Base-by-base conservation (phyloP, 2,113 vertebrate species). In the Connochaetes taurinus region DNA sequence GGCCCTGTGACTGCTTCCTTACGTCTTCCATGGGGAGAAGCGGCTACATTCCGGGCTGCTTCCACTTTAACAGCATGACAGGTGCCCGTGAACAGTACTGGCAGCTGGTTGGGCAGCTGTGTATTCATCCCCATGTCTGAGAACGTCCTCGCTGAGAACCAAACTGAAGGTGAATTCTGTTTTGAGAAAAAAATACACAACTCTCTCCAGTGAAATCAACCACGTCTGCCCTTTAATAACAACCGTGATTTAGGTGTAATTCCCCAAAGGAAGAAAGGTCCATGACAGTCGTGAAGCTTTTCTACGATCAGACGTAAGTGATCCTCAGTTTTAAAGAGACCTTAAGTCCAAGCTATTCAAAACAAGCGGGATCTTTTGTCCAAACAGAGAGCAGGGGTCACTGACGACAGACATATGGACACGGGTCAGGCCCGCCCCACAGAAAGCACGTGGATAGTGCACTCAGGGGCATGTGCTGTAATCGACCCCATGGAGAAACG, bases 1-100 rank as follows among this genome's bases (percentile, higher is more conserved):
- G 3, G 50, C 50, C 76, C 91, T 16, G 15, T 71, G 87, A 2
- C 10, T 58, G 58, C 91, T 91, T 81, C 88, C 2, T 81, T 95
- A 97, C 95, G 98, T 97, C 98, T 98, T 94, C 97, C 90, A 85
- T 47, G 45, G 94, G 97, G 97, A 88, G 96, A 98, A 98, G 74
- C 16, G 58, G 94, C 96, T 96, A 96, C 94, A 96, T 96, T 96
- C 97, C 83, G 95, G 94, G 33, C 43, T 47, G 36, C 93, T 90
- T 71, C 58, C 80, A 23, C 25, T 31, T 60, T 91, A 97, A 96
- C 96, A 95, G 96, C 5, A 0, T 50, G 3, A n/a, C 90, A 60
- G 92, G 96, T 95, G 89, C 71, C 84, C 40, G 76, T 94, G 94
- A 96, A 93, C 97, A 55, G 92, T 47, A 67, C 6, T 76, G 80